Percentiles rank a stretch among this genome's conserved stretches.
phyloP scores from a whole-genome alignment of 1,140 invertebrate genomes.

The Micrasema minimum region DNA sequence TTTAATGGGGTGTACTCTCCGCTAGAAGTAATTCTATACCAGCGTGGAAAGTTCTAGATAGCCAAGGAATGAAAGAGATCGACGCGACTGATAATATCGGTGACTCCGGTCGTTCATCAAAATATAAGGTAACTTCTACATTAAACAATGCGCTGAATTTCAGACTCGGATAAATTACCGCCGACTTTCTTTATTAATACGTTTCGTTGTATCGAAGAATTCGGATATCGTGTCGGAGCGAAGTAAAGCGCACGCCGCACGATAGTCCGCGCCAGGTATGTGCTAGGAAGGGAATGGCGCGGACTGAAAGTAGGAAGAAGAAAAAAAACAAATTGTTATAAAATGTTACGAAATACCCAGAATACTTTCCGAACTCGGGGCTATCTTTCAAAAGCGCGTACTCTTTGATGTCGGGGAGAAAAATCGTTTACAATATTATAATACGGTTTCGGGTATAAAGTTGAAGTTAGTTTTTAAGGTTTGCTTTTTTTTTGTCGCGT shows the following conservation, averaged over 20 bases:
- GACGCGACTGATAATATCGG: conserved; percentile 31
- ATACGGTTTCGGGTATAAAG: conserved; percentile 18
- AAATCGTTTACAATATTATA: conserved; percentile 4
- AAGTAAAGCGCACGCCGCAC: too few species aligned
- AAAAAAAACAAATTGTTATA: too few species aligned
- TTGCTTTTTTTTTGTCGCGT: conserved; percentile 25
- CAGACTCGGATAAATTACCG: not conserved
- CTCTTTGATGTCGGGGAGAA: too few species aligned
- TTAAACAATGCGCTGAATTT: conserved; percentile 4
- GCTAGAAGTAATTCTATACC: conserved; percentile 17
- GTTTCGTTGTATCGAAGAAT: too few species aligned
- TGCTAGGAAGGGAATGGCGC: too few species aligned
- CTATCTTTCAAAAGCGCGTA: too few species aligned
- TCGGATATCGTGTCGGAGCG: too few species aligned
- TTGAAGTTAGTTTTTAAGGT: conserved; percentile 16
- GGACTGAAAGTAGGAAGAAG: too few species aligned
- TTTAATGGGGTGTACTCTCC: conserved; percentile 34
- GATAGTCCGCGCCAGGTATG: too few species aligned
- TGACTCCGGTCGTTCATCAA: conserved; percentile 31
- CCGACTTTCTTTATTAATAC: not conserved
- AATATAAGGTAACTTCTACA: conserved; percentile 12
- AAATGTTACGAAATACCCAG: too few species aligned
- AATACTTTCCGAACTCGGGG: too few species aligned
- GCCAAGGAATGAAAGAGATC: conserved; percentile 31
- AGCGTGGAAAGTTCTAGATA: conserved; percentile 20